Conservation (phyloP, 2,888 invertebrate genomes). For the Sinopyrophorus schimmeli region DNA sequence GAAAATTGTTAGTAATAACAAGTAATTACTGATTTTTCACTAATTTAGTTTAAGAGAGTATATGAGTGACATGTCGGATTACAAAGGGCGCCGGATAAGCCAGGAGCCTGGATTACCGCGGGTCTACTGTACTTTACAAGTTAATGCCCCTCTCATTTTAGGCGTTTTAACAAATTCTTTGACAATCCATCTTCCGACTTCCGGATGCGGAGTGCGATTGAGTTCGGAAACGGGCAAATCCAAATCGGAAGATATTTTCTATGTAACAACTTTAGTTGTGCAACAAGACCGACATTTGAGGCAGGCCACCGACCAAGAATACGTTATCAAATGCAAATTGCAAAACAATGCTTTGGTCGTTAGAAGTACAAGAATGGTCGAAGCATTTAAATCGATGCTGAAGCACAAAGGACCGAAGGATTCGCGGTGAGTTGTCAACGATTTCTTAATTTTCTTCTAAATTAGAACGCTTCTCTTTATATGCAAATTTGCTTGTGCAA, state of each 20-base stretch:
- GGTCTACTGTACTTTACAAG: too few relatives aligned
- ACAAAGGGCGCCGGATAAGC: too few relatives aligned
- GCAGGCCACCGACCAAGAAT: constrained; percentile 72
- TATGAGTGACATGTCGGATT: too few relatives aligned
- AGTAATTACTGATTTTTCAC: too few relatives aligned
- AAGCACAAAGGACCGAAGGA: constrained; percentile 5
- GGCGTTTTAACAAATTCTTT: constrained; percentile 39
- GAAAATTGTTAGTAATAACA: too few relatives aligned
- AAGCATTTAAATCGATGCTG: constrained; percentile 55
- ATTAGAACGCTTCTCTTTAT: too few relatives aligned
- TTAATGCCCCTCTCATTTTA: too few relatives aligned
- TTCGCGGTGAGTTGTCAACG: constrained; percentile 1
- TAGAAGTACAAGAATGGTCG: constrained; percentile 60
- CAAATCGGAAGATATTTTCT: constrained; percentile 61
- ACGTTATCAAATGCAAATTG: constrained; percentile 64
- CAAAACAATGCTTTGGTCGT: constrained; percentile 61
- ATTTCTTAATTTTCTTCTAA: too few relatives aligned
- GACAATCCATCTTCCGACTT: constrained; percentile 60
- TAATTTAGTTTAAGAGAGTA: too few relatives aligned
- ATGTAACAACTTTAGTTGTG: constrained; percentile 68
- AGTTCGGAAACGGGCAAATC: constrained; percentile 55
- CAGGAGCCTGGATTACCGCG: too few relatives aligned
- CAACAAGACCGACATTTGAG: constrained; percentile 76
- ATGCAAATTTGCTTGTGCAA: too few relatives aligned
- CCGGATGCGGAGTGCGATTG: constrained; percentile 72